Conservation (phyloP, 2,113 vertebrate genomes). For the Albula glossodonta region DNA sequence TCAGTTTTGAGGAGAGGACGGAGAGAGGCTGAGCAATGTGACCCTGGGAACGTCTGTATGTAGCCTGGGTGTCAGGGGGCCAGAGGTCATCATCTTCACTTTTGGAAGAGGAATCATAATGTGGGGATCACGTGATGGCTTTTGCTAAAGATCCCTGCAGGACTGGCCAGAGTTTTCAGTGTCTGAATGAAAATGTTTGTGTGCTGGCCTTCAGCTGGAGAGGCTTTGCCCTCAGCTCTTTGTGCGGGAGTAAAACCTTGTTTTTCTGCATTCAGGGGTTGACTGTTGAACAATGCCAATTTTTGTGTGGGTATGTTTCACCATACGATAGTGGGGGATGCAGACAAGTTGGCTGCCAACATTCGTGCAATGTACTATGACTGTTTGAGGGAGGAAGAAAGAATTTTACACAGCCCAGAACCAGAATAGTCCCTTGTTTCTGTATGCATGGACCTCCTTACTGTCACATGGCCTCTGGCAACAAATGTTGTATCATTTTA, state of each 20-base stretch:
- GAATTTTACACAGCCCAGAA: too few species aligned
- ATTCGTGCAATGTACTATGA: too few species aligned
- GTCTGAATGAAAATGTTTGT: background rate
- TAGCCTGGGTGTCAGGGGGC: constrained; percentile 37
- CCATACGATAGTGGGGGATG: background rate
- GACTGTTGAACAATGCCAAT: background rate
- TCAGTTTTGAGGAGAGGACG: background rate
- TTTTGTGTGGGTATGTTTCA: background rate
- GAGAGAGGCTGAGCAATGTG: background rate
- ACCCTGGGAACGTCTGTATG: background rate
- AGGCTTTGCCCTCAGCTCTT: background rate
- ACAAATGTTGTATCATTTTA: background rate
- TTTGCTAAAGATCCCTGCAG: constrained; percentile 51
- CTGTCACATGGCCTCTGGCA: too few species aligned
- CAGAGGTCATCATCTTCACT: constrained; percentile 45
- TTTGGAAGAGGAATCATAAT: background rate
- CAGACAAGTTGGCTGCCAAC: background rate
- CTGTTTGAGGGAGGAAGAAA: too few species aligned
- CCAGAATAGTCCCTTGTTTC: too few species aligned
- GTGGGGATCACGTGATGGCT: constrained; percentile 54
- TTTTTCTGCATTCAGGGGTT: background rate
- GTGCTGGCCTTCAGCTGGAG: background rate
- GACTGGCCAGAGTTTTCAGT: constrained; percentile 21
- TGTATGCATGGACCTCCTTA: too few species aligned
- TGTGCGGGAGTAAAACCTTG: background rate